These are phyloP conservation scores for Cyrtodaria siliqua DNA, from an alignment of 2,888 invertebrate genomes.

Conservation along the genomic window DNA sequence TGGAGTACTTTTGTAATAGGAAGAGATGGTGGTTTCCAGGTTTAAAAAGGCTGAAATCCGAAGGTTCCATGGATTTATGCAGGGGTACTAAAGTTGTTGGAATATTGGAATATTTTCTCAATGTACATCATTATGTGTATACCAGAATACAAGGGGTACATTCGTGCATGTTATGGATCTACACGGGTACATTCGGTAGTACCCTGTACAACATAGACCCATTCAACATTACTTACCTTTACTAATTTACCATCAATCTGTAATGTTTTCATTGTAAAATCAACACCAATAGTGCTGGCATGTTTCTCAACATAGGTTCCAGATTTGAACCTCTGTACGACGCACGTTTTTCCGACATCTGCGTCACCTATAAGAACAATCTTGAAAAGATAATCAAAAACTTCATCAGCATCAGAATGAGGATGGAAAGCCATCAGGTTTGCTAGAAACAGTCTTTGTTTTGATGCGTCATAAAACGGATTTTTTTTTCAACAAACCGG, in stretches of 20 bases:
- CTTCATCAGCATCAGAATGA: slow-evolving; percentile 86
- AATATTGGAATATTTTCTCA: too few species aligned
- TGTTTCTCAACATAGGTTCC: slow-evolving; percentile 97
- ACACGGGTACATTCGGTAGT: too few species aligned
- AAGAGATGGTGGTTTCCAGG: too few species aligned
- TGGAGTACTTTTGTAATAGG: too few species aligned
- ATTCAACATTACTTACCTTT: too few species aligned
- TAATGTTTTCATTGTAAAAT: slow-evolving; percentile 99
- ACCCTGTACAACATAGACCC: too few species aligned
- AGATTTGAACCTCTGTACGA: slow-evolving; percentile 97
- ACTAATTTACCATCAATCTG: slow-evolving; percentile 97
- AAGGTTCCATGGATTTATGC: too few species aligned
- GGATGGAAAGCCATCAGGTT: slow-evolving; percentile 74
- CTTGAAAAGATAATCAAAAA: slow-evolving; percentile 97
- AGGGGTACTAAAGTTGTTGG: too few species aligned
- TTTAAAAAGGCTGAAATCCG: too few species aligned
- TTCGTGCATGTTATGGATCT: too few species aligned
- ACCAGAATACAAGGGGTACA: too few species aligned
- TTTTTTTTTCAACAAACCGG: slow-evolving; percentile 51
- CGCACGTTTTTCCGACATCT: slow-evolving; percentile 93
- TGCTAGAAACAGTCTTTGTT: slow-evolving; percentile 14
- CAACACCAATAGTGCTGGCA: slow-evolving; percentile 98
- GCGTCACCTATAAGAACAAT: slow-evolving; percentile 94
- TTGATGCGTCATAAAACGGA: slow-evolving; percentile 56
- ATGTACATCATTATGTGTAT: too few species aligned